phyloP scores from a whole-genome alignment of 1,140 invertebrate genomes.

The Cherax destructor region DNA sequence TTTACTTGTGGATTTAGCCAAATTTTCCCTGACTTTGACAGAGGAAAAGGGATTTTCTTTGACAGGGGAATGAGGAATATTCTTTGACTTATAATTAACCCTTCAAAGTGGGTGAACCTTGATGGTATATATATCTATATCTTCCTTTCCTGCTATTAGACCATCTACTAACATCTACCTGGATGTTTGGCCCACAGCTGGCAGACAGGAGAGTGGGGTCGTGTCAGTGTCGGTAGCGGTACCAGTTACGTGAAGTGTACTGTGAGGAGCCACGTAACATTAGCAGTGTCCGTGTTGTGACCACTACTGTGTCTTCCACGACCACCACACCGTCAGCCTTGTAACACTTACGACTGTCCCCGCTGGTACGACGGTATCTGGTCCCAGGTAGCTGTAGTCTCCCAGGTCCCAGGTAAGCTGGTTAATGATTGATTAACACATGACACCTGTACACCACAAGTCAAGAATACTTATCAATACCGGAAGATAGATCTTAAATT shows the following conservation, averaged over 20 bases:
- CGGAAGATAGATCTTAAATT: not conserved
- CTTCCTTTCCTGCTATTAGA: not conserved
- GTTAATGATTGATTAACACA: too few species aligned
- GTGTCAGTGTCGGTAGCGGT: conserved; percentile 85
- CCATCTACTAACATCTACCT: not conserved
- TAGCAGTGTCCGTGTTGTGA: conserved; percentile 49
- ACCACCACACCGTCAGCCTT: conserved; percentile 86
- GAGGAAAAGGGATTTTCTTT: too few species aligned
- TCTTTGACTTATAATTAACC: too few species aligned
- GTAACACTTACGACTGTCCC: conserved; percentile 88
- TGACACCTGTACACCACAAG: too few species aligned
- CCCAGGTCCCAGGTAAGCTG: too few species aligned
- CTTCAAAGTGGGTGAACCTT: too few species aligned
- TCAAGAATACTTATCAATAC: too few species aligned
- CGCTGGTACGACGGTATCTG: conserved; percentile 89
- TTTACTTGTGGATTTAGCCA: too few species aligned
- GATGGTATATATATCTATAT: too few species aligned
- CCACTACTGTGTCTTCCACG: conserved; percentile 79
- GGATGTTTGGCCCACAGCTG: conserved; percentile 81
- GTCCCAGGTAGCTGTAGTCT: conserved; percentile 84
- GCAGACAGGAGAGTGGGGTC: conserved; percentile 88
- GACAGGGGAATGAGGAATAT: too few species aligned
- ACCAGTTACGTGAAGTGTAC: conserved; percentile 84
- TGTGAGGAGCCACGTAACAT: conserved; percentile 77
- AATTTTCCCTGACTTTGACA: too few species aligned